phyloP scores from a whole-genome alignment of 2,113 vertebrate species.

The Fulica atra region DNA sequence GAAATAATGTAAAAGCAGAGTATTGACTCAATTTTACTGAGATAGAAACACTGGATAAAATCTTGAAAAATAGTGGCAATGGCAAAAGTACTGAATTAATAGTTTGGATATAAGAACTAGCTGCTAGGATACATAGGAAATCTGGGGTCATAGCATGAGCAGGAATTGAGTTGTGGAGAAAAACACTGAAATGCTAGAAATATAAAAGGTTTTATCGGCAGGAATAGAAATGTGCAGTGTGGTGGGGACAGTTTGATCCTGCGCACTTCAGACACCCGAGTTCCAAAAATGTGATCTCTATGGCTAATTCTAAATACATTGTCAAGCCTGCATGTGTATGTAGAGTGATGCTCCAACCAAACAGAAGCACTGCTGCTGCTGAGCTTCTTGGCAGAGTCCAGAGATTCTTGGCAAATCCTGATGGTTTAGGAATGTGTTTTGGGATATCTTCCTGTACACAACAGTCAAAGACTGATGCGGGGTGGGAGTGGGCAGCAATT shows the following conservation, averaged over 20 bases:
- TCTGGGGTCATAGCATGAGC: neutral
- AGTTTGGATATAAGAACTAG: neutral
- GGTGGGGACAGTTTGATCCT: neutral
- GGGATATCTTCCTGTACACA: neutral
- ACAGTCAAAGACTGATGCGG: neutral
- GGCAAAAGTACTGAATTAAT: neutral
- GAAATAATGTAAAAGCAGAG: neutral
- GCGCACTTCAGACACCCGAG: neutral
- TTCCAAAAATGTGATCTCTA: neutral
- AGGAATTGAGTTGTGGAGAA: neutral
- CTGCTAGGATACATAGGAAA: neutral
- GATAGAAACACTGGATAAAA: neutral
- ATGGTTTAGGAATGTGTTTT: neutral
- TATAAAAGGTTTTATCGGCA: neutral
- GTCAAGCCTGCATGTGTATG: neutral
- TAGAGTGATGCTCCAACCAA: neutral
- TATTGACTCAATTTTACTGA: neutral
- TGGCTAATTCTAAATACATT: neutral
- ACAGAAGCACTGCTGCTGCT: neutral
- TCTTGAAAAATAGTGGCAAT: neutral
- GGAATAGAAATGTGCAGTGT: neutral
- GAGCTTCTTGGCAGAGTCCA: neutral
- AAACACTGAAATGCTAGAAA: neutral
- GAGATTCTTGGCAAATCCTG: neutral
- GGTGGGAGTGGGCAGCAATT: fast-evolving